These are phyloP conservation scores for Chroicocephalus ridibundus DNA, from an alignment of 2,113 vertebrate species.

Conservation along the genomic window DNA sequence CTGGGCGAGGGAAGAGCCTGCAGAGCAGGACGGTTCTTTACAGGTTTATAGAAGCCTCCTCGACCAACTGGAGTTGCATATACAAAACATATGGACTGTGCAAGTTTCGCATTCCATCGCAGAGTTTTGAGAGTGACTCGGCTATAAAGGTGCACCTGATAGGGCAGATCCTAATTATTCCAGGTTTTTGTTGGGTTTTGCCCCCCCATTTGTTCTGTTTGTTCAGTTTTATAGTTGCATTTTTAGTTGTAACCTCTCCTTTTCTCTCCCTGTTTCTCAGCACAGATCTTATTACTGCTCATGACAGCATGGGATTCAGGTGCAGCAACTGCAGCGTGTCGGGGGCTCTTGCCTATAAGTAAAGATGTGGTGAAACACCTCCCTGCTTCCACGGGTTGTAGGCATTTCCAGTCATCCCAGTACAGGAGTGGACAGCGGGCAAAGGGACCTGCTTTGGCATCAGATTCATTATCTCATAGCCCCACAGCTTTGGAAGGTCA, in stretches of 20 bases:
- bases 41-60: neutral
- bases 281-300: neutral
- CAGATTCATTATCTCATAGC: neutral
- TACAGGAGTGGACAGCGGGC: neutral
- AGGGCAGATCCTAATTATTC: neutral
- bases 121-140: neutral
- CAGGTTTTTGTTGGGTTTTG: neutral
- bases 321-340: neutral
- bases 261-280: neutral
- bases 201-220: neutral
- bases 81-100: neutral
- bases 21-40: neutral
- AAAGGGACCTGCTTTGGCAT: neutral
- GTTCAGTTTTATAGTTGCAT: neutral
- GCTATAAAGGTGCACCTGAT: neutral
- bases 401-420: neutral
- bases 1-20: neutral
- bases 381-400: neutral
- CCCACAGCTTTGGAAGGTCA: neutral
- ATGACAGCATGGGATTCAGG: neutral
- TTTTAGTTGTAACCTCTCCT: neutral
- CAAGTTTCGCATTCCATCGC: neutral
- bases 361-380: neutral
- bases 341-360: neutral
- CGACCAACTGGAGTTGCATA: neutral